These are phyloP conservation scores for Halcyon chelicuti DNA, from an alignment of 2,797 vertebrate genomes.

Conservation along the genomic window DNA sequence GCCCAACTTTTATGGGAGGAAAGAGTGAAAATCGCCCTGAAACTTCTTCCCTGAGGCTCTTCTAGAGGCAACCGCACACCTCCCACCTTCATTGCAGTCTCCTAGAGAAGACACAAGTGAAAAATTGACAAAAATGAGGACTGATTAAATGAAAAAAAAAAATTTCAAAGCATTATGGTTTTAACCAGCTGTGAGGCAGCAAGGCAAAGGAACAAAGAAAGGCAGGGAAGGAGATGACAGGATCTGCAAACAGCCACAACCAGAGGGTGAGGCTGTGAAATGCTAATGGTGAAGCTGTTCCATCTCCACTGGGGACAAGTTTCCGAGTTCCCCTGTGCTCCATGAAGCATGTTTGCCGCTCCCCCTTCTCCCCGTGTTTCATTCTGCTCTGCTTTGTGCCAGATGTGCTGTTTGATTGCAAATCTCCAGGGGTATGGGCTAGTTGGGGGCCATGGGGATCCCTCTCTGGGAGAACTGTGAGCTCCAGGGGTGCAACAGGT, in stretches of 20 bases:
- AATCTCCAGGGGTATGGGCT: not conserved
- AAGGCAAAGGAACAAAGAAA: constrained; percentile 40
- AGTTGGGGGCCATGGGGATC: not conserved
- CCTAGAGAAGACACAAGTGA: not conserved
- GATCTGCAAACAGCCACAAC: not conserved
- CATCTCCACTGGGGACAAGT: not conserved
- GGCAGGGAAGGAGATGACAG: constrained; percentile 3
- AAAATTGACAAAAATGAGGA: constrained; percentile 4
- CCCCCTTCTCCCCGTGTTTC: not conserved
- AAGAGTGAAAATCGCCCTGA: not conserved
- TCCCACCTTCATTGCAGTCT: not conserved
- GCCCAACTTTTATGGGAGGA: not conserved
- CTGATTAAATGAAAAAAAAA: not conserved
- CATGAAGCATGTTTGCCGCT: not conserved
- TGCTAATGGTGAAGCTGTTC: not conserved
- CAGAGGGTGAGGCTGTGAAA: constrained; percentile 33
- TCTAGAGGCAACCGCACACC: not conserved
- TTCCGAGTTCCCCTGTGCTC: not conserved
- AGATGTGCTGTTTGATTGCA: not conserved
- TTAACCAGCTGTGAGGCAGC: constrained; percentile 23
- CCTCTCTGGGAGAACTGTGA: not conserved
- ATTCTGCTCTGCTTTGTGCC: not conserved
- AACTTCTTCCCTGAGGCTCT: not conserved
- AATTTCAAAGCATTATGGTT: not conserved
- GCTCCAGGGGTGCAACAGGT: not conserved